A percentile compares a stretch with the other conserved stretches of the same genome.
These are phyloP conservation scores for Chloroceryle inda DNA, from an alignment of 2,797 vertebrate species.

Conservation along the genomic window DNA sequence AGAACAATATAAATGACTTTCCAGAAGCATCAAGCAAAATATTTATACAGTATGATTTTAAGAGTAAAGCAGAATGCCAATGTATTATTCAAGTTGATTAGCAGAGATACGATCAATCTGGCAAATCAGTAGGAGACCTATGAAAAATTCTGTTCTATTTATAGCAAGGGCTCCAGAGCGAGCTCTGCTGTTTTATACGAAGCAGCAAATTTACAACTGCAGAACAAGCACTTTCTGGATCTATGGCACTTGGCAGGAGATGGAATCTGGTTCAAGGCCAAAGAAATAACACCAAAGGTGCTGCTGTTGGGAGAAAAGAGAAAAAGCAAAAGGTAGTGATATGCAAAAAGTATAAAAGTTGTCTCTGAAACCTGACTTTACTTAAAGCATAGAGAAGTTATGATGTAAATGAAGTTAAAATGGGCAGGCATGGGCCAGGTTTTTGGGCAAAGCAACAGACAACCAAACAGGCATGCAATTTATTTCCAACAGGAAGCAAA, in stretches of 20 bases:
- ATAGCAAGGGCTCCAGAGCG: slow-evolving; percentile 70
- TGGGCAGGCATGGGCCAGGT: background rate
- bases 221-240: slow-evolving; percentile 78
- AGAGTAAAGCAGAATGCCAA: slow-evolving; percentile 7
- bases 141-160: slow-evolving; percentile 77
- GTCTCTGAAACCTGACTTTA: slow-evolving; percentile 27
- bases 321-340: background rate
- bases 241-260: slow-evolving; percentile 64
- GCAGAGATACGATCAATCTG: slow-evolving; percentile 70
- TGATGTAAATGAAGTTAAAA: background rate
- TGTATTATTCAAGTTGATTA: slow-evolving; percentile 72
- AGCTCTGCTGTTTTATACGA: slow-evolving; percentile 65
- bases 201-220: slow-evolving; percentile 78
- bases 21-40: background rate
- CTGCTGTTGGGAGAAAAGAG: background rate
- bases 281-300: slow-evolving; percentile 52
- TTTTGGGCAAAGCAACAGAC: background rate
- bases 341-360: background rate
- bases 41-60: slow-evolving; percentile 8
- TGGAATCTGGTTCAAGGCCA: slow-evolving; percentile 74
- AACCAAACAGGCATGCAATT: background rate
- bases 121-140: slow-evolving; percentile 67
- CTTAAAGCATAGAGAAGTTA: background rate
- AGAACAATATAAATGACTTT: slow-evolving; percentile 1
- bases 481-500: background rate